Evolutionary conservation across 2,113 vertebrate genomes (phyloP).

Genomic region (Rhabdomys dilectus): DNA sequence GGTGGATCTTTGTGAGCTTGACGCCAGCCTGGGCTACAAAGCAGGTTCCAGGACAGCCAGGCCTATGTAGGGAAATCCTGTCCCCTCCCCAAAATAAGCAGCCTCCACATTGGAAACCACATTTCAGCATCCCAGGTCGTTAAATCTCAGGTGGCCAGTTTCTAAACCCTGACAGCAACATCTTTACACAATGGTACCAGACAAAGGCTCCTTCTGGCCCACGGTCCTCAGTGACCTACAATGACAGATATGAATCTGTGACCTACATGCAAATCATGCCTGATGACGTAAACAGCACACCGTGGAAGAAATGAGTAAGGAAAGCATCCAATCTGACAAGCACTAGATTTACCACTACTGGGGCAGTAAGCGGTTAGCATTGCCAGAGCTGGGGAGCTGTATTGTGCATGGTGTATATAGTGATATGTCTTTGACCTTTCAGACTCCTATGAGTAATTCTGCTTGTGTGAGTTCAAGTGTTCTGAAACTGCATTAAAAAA

Average conservation of each 20-base stretch:
- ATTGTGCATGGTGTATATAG: neutral
- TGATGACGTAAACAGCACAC: neutral
- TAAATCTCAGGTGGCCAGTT: conserved; percentile 27
- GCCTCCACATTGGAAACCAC: conserved; percentile 30
- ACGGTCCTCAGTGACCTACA: neutral
- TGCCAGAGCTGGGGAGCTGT: neutral
- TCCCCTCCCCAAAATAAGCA: neutral
- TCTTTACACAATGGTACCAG: neutral
- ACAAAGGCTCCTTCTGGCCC: conserved; percentile 4
- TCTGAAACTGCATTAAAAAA: neutral
- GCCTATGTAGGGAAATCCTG: too few species aligned
- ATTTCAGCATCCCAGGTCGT: neutral
- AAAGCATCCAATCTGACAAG: conserved; percentile 35
- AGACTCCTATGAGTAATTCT: neutral
- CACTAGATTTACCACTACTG: neutral
- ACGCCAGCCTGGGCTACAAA: too few species aligned
- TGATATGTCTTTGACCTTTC: neutral
- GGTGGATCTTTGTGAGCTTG: too few species aligned
- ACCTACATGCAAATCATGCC: conserved; percentile 69
- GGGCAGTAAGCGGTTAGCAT: neutral
- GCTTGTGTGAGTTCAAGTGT: neutral
- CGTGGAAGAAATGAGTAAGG: conserved; percentile 6
- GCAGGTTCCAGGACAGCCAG: too few species aligned
- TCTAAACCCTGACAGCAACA: conserved; percentile 34
- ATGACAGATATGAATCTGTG: conserved; percentile 64